Evolutionary conservation across 2,888 invertebrate genomes (phyloP), one percentile per base, ranked within the genome.

Genomic region (Plebejus argus): DNA sequence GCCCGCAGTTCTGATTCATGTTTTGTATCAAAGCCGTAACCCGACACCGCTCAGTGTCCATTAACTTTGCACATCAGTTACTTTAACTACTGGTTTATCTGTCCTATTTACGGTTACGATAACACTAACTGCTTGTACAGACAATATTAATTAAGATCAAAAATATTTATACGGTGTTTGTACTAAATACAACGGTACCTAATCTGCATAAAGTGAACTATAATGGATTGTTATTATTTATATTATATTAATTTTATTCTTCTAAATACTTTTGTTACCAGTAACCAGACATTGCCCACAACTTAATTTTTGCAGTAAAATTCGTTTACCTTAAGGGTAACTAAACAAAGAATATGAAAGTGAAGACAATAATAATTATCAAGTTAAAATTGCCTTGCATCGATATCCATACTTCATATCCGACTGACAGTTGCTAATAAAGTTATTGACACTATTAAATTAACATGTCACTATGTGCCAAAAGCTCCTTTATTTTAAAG

Each of bases 41-140:
- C 77, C 74, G 79, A 81, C 76, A 81, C 81, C 81, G 79, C 79
- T 81, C 80, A 81, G 82, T 76, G 71, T 79, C 78, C 80, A 80
- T 79, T 80, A 80, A 79, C 78, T 80, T 77, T 78, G 78, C 78
- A 76, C 76, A 49, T 79, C 79, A 79, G 80, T 80, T 77, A 78
- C 78, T 78, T 77, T 79, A 80, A 81, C 80, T 78, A 79, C 80
- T 81, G 80, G 77, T 80, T 77, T 79, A 78, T 72, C 72, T 72
- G 72, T 49, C 72, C 72, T 74, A 53, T 53, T 74, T 74, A 74
- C 53, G 39, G 72, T 2, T 20, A 39, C 15, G 28, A 66, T 66
- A 66, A 66, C 66, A 66, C 6, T 33, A 28, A 66, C 66, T 66
- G 28, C 28, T 66, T 66, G 28, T 28, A 66, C 28, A 33, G 66